Evolutionary conservation across 2,888 invertebrate genomes (phyloP), one percentile per base, ranked within the genome.

Genomic region (Drosophila hamatofila): DNA sequence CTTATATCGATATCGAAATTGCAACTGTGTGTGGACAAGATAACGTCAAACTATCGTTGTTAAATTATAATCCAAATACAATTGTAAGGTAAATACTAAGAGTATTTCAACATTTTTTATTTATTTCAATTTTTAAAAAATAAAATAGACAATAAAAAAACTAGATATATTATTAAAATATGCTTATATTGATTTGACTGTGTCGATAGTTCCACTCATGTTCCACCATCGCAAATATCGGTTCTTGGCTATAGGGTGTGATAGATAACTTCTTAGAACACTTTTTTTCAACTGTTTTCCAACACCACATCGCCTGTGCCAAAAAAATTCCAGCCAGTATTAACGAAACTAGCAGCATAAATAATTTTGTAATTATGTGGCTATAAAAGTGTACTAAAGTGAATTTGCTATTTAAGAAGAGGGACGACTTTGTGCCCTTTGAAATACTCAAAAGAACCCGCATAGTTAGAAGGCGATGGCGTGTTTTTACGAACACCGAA

Each of bases 301-400:
- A 66, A 72, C 71, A 71, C 73, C 65, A 11, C 33, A 54, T 62
- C 63, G 77, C 63, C 81, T 80, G 78, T 77, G 81, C 66, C 78
- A 77, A 77, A 77, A 60, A 77, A 72, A 77, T 66, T 55, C 63
- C 60, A 77, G 72, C 78, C 77, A 77, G 77, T 80, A 76, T 80
- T 77, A 71, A 76, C 54, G 57, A 76, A 77, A 80, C 60, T 60
- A 77, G 77, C 23, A 71, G 48, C 66, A 52, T 60, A 71, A 80
- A 71, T 77, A 77, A 66, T 51, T 61, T 71, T 61, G 39, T 39
- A 77, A 77, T 71, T 69, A 77, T 77, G 77, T 66, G 70, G 80
- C 77, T 77, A 60, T 80, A 77, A 80, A 77, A 77, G 66, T 64
- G 60, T 51, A 46, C 21, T 44, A 39, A 23, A 77, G 77, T 77